Percentiles rank a stretch among this genome's conserved stretches.
phyloP scores from a whole-genome alignment of 1,140 invertebrate genomes.

The Papilio polytes region DNA sequence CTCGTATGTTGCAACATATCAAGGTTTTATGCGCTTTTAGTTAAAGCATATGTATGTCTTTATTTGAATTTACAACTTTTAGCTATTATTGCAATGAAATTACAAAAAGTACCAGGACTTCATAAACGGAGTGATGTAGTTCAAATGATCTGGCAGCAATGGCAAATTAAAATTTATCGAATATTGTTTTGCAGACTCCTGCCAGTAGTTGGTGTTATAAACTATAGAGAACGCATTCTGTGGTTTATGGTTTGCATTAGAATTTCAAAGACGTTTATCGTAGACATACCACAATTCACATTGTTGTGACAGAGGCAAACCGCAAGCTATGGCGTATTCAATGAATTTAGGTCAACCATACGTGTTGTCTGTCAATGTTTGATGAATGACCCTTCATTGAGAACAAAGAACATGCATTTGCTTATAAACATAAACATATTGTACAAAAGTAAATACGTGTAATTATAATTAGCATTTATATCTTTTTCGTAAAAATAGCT shows the following conservation, averaged over 20 bases:
- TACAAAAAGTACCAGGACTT: not conserved
- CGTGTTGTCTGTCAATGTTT: not conserved
- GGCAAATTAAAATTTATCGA: too few relatives aligned
- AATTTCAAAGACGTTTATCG: not conserved
- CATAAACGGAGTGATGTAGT: not conserved
- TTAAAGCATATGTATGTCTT: not conserved
- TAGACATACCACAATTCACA: not conserved
- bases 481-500: too few relatives aligned
- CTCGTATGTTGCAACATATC: constrained; percentile 5
- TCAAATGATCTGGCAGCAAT: too few relatives aligned
- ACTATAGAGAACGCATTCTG: not conserved
- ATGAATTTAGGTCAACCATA: constrained; percentile 12
- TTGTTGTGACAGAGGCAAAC: constrained; percentile 1
- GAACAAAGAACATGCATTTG: not conserved
- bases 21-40: constrained; percentile 11
- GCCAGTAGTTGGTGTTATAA: not conserved
- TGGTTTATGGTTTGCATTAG: not conserved
- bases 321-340: not conserved
- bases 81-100: not conserved
- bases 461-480: not conserved
- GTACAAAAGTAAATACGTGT: not conserved
- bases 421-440: not conserved
- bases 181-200: not conserved
- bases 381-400: not conserved
- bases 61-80: not conserved